Evolutionary conservation across 92 coral and sea anemone genomes (phyloP).

Genomic region (Galaxea fascicularis): DNA sequence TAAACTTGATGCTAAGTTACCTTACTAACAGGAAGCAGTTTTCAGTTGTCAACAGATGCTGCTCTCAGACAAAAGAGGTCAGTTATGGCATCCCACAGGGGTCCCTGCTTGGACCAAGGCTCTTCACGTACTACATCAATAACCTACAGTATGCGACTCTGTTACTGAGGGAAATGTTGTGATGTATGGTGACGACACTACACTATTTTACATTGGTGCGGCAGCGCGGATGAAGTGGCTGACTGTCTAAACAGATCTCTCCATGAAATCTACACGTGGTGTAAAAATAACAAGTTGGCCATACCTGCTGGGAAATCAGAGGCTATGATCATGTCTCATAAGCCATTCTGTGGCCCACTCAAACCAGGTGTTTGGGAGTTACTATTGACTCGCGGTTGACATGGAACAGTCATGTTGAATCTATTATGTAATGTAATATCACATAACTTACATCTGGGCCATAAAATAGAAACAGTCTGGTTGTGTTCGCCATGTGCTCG

Average conservation of each 20-base stretch:
- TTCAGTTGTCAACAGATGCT: slow-evolving; percentile 15
- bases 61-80: slow-evolving; percentile 32
- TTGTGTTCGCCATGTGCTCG: no score
- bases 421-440: no score
- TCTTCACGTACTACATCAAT: slow-evolving; percentile 53
- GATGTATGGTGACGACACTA: slow-evolving; percentile 61
- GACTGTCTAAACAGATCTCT: slow-evolving; percentile 53
- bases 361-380: slow-evolving; percentile 62
- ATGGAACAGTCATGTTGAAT: no score
- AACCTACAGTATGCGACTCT: slow-evolving; percentile 45
- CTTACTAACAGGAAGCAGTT: slow-evolving; percentile 49
- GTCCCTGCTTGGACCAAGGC: slow-evolving; percentile 55
- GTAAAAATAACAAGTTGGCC: slow-evolving; percentile 60
- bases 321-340: slow-evolving; percentile 57
- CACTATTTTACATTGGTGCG: slow-evolving; percentile 39
- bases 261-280: slow-evolving; percentile 41
- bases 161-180: slow-evolving; percentile 54
- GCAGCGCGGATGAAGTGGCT: slow-evolving; percentile 45
- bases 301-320: slow-evolving; percentile 53
- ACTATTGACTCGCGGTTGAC: no score
- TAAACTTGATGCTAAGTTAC: slow-evolving; percentile 33
- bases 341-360: slow-evolving; percentile 33
- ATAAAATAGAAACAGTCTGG: no score
- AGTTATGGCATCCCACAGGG: slow-evolving; percentile 64
- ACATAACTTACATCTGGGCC: no score